A percentile compares a stretch with the other conserved stretches of the same genome.
These are phyloP conservation scores for Mimas tiliae DNA, from an alignment of 2,888 invertebrate genomes.

Conservation along the genomic window DNA sequence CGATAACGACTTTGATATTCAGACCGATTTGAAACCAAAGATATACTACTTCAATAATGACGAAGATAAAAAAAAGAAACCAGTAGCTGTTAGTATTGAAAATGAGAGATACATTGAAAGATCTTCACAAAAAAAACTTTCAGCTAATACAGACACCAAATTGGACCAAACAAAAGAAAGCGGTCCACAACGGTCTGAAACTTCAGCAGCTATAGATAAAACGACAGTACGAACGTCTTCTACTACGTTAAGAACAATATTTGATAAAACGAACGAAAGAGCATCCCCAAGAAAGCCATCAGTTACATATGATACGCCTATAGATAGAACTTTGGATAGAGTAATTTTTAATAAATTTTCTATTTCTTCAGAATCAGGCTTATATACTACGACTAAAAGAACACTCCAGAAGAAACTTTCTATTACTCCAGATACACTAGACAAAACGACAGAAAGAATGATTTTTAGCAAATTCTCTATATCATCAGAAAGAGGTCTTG, in stretches of 20 bases:
- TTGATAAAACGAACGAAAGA: background rate
- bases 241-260: background rate
- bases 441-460: background rate
- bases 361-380: slow-evolving; percentile 18
- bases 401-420: background rate
- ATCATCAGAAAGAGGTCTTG: slow-evolving; percentile 3
- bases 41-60: slow-evolving; percentile 55
- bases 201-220: background rate
- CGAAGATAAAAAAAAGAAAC: slow-evolving; percentile 49
- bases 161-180: background rate
- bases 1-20: background rate
- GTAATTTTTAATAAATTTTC: slow-evolving; percentile 13
- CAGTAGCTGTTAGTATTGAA: slow-evolving; percentile 31
- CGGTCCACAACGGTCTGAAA: background rate
- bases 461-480: slow-evolving; percentile 10
- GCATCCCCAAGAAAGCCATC: background rate
- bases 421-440: background rate
- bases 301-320: slow-evolving; percentile 31
- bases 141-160: background rate
- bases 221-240: background rate
- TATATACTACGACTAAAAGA: slow-evolving; percentile 9
- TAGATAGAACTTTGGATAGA: slow-evolving; percentile 34
- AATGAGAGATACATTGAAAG: background rate
- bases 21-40: slow-evolving; percentile 28
- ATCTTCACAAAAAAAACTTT: background rate